Conservation (phyloP, 2,888 invertebrate species). For the Caenorhabditis doughertyi region DNA sequence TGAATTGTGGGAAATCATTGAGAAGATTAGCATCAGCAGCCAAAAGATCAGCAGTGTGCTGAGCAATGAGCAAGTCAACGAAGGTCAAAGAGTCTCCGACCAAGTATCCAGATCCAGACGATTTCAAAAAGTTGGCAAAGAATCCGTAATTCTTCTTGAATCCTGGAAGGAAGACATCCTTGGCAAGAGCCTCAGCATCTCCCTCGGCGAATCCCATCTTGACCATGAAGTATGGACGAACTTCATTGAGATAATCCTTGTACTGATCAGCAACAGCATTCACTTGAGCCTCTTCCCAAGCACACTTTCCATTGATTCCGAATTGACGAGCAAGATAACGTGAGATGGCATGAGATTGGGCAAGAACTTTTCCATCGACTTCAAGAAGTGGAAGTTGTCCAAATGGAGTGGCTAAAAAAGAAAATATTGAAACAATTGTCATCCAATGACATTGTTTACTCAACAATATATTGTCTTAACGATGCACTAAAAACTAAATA, state of each 20-base stretch:
- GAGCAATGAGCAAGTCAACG: conserved; percentile 76
- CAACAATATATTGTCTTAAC: not conserved
- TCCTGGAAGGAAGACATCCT: conserved; percentile 70
- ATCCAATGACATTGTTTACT: too few relatives aligned
- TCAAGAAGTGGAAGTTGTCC: conserved; percentile 75
- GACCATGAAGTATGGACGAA: conserved; percentile 64
- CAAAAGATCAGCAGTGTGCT: conserved; percentile 69
- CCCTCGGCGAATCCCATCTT: conserved; percentile 67
- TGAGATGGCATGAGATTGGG: conserved; percentile 72
- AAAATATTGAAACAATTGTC: too few relatives aligned
- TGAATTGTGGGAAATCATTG: conserved; percentile 71
- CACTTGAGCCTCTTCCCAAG: conserved; percentile 72
- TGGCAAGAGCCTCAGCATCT: conserved; percentile 64
- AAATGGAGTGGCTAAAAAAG: conserved; percentile 71
- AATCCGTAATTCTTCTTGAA: conserved; percentile 74
- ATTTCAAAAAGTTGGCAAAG: conserved; percentile 70
- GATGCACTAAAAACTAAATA: not conserved
- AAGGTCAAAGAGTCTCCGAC: conserved; percentile 73
- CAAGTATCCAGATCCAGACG: conserved; percentile 74
- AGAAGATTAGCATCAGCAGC: conserved; percentile 67
- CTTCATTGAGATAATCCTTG: conserved; percentile 69
- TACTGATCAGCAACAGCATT: conserved; percentile 73
- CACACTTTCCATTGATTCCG: conserved; percentile 70
- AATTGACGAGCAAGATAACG: conserved; percentile 71
- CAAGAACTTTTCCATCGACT: conserved; percentile 72